Conservation (phyloP, 2,113 vertebrate species). For the Chauna torquata region DNA sequence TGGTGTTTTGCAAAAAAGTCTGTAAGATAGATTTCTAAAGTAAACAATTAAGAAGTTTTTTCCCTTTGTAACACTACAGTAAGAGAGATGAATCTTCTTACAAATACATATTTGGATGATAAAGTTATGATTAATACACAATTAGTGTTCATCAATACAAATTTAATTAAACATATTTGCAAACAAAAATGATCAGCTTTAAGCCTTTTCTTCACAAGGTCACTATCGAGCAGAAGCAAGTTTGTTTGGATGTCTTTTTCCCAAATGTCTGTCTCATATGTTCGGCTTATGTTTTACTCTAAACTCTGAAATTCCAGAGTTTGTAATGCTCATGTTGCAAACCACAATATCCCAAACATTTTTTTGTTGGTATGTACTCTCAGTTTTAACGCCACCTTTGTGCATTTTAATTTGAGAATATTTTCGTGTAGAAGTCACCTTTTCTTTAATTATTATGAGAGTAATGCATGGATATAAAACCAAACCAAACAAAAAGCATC, state of each 20-base stretch:
- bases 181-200: background rate
- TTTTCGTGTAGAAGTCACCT: background rate
- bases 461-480: fast-evolving
- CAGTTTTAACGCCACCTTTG: background rate
- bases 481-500: background rate
- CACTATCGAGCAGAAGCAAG: background rate
- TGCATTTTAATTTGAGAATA: background rate
- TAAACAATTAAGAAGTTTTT: background rate
- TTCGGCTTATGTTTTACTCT: background rate
- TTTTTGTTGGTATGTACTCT: background rate
- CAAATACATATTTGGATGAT: background rate
- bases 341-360: background rate
- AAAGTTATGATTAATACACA: background rate
- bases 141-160: background rate
- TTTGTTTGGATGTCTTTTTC: background rate
- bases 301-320: background rate
- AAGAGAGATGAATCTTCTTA: background rate
- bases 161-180: background rate
- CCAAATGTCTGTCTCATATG: background rate
- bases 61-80: background rate
- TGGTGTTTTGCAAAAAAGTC: background rate
- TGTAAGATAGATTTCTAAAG: background rate
- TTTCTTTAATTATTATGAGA: background rate
- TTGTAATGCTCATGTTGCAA: background rate
- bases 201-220: background rate